Base-by-base conservation (phyloP, 2,113 vertebrate species). In the Addax nasomaculatus region DNA sequence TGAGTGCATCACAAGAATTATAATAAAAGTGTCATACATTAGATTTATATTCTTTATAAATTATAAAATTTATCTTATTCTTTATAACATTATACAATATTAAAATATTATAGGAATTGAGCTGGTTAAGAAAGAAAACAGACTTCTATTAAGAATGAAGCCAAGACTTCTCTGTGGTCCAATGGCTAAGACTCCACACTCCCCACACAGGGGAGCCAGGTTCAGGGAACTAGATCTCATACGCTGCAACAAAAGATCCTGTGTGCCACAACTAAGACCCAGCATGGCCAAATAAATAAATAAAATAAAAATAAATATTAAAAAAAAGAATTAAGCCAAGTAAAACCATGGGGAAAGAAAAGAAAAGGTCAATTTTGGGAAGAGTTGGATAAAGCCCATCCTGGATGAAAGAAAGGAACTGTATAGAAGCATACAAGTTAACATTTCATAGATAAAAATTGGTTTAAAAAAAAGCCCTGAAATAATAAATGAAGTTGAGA, bases 401-500 rank as follows among this genome's bases (percentile, higher is more conserved):
- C 51, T 87, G 79, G 29, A 62, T 51, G 4, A 64, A 96, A 95
- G 30, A 49, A 33, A 95, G 39, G 27, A 97, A 92, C 84, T 89
- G 10, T 29, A 86, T 3, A 55, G 43, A 93, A 73, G 39, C 36
- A 27, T 55, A 93, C 57, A 43, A 81, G 86, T 62, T 25, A 27
- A 83, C 70, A 96, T 67, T 93, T 95, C 87, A 95, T 29, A 81
- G 36, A 84, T 70, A 90, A 96, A 64, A 23, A 86, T 4, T 7
- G 7, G 29, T 36, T 36, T 21, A 39, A 57, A 14, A 51, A 49
- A 85, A 92, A 93, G 6, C 4, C 78, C 39, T 45, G 16, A 79
- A 58, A 49, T 96, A 90, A 97, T 62, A 96, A 92, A 96, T 30
- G 53, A 85, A 96, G 39, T n/a, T 21, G 36, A 85, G 9, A 8